Evolutionary conservation across 2,888 invertebrate genomes (phyloP).

Genomic region (Pheosia gnoma): DNA sequence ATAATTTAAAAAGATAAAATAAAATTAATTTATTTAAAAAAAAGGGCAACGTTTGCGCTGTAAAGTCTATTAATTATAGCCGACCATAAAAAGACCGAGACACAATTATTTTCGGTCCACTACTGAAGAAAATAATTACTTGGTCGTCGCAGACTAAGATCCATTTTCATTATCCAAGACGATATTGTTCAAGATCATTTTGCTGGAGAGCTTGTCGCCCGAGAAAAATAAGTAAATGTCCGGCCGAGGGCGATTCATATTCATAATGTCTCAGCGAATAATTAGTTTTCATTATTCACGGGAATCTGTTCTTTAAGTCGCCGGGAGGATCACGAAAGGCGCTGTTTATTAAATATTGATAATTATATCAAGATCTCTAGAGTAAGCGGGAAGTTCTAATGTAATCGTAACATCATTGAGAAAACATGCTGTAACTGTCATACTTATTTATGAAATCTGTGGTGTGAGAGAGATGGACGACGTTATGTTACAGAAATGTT

Average conservation of each 20-base stretch:
- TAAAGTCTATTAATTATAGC: background rate
- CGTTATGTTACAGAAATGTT: too few species aligned
- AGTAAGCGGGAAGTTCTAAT: too few species aligned
- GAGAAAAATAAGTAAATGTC: slow-evolving; percentile 53
- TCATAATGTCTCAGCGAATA: slow-evolving; percentile 61
- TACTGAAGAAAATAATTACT: slow-evolving; percentile 31
- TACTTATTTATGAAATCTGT: too few species aligned
- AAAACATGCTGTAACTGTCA: too few species aligned
- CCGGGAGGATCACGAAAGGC: background rate
- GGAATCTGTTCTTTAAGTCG: slow-evolving; percentile 10
- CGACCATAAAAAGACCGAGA: background rate
- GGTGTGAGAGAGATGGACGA: too few species aligned
- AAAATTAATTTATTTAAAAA: background rate
- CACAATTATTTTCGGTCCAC: slow-evolving; percentile 10
- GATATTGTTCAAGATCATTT: slow-evolving; percentile 52
- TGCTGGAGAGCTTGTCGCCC: slow-evolving; percentile 39
- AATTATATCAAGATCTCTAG: too few species aligned
- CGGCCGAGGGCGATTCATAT: slow-evolving; percentile 54
- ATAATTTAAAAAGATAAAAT: too few species aligned
- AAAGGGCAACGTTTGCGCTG: too few species aligned
- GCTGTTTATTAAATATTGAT: background rate
- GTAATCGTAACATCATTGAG: too few species aligned
- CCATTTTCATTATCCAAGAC: slow-evolving; percentile 50
- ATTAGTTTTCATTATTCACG: slow-evolving; percentile 64
- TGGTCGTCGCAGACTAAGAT: slow-evolving; percentile 35